Evolutionary conservation across 2,113 vertebrate genomes (phyloP), one percentile per base, ranked within the genome.

Genomic region (Plecturocebus donacophilus): DNA sequence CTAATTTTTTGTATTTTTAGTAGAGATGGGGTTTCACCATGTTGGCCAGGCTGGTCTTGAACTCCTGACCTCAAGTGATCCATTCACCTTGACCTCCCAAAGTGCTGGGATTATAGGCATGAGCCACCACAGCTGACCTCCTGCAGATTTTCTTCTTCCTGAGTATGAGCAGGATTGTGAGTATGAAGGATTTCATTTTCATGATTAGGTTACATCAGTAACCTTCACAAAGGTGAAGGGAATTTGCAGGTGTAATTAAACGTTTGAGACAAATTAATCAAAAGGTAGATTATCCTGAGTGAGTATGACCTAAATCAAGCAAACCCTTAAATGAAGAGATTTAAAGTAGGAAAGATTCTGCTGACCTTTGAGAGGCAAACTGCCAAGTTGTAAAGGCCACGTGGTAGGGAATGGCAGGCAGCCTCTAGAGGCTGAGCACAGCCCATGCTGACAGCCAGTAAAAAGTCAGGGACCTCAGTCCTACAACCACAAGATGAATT

Each of bases 211-310:
- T 80, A 91, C 40, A 47, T 32, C 56, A 83, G 92, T 52, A 49
- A 81, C 52, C 52, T 52, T 52, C 52, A 82, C 73, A 91, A 87
- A 88, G 66, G 77, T 77, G 82, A 91, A 85, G 49, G 80, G 54
- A 87, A 90, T 87, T 92, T 84, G 35, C 68, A 90, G 75, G 10
- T 83, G 32, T 88, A 93, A 97, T 91, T 91, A 94, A 92, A 96
- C 89, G 52, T 91, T 40, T 7, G 83, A 88, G 73, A 75, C 66
- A 79, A 92, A 86, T 90, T 91, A 82, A 95, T 89, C 40, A 89
- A 54, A 96, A 94, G 35, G 30, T 35, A 92, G 77, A 90, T 95
- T 94, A 84, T 84, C 49, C 38, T 17, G 52, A 95, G 84, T 73
- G 54, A 25, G 45, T 35, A 40, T 91, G 42, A 86, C 35, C 76